These are phyloP conservation scores for Nineta flava DNA, from an alignment of 2,888 invertebrate species.

Conservation along the genomic window DNA sequence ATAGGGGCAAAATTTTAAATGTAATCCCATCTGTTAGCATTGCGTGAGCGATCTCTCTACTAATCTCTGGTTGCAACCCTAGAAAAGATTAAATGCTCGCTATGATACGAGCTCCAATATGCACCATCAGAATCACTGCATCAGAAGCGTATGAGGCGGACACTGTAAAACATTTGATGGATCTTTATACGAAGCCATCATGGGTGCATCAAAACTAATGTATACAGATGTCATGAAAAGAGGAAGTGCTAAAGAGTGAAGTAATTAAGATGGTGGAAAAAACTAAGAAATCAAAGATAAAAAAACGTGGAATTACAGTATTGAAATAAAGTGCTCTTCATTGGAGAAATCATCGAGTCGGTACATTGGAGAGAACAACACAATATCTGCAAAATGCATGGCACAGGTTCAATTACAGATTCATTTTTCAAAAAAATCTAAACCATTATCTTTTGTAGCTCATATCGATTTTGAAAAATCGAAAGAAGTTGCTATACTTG, in stretches of 20 bases:
- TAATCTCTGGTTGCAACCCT: background rate
- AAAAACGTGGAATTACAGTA: slow-evolving; percentile 7
- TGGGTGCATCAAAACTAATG: slow-evolving; percentile 6
- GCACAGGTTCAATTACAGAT: slow-evolving; percentile 18
- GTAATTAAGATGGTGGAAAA: slow-evolving; percentile 4
- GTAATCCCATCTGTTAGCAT: no score
- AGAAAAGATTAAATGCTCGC: slow-evolving; percentile 9
- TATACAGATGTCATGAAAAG: slow-evolving; percentile 10
- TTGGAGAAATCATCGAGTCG: background rate
- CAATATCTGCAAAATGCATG: background rate
- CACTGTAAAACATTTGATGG: slow-evolving; percentile 7
- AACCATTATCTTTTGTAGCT: slow-evolving; percentile 8
- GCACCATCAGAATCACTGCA: slow-evolving; percentile 6
- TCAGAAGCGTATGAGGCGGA: slow-evolving; percentile 1
- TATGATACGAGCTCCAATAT: slow-evolving; percentile 8
- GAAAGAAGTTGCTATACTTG: background rate
- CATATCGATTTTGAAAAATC: background rate
- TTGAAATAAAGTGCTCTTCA: slow-evolving; percentile 12
- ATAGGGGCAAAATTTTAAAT: no score
- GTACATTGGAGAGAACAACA: background rate
- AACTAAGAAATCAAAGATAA: slow-evolving; percentile 8
- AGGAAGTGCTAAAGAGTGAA: slow-evolving; percentile 7
- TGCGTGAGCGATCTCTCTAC: no score
- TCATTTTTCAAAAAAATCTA: slow-evolving; percentile 13
- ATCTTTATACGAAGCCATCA: slow-evolving; percentile 1